phyloP scores from a whole-genome alignment of 2,888 invertebrate species.

The Unio delphinus region DNA sequence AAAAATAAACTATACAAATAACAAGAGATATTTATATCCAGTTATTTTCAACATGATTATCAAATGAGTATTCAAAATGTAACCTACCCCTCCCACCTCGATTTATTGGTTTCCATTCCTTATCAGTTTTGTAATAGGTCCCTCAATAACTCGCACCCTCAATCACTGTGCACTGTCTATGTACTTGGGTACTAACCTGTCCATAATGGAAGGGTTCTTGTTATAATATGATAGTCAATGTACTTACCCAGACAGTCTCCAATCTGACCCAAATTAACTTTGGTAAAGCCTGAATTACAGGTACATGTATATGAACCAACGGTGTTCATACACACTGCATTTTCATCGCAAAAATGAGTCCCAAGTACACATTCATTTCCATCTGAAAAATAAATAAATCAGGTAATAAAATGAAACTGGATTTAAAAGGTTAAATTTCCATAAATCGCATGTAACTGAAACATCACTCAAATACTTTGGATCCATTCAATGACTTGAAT shows the following conservation, averaged over 20 bases:
- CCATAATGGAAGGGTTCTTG: background rate
- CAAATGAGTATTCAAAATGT: background rate
- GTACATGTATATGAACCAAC: conserved; percentile 20
- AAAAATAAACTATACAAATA: too few relatives aligned
- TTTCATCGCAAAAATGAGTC: conserved; percentile 25
- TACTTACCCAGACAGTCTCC: conserved; percentile 23
- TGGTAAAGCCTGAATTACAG: conserved; percentile 6
- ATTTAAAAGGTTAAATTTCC: too few relatives aligned
- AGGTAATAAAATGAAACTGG: too few relatives aligned
- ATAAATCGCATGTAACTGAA: too few relatives aligned
- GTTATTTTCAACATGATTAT: background rate
- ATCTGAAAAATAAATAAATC: conserved; percentile 17
- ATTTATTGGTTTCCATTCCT: background rate
- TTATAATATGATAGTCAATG: background rate
- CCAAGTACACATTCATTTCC: conserved; percentile 29
- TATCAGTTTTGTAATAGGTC: background rate
- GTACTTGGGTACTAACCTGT: too few relatives aligned
- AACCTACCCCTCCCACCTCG: background rate
- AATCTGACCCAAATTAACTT: conserved; percentile 4
- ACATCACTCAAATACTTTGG: too few relatives aligned
- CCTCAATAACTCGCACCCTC: too few relatives aligned
- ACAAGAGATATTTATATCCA: too few relatives aligned
- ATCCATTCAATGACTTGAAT: too few relatives aligned
- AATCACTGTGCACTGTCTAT: too few relatives aligned
- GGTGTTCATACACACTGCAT: conserved; percentile 30